Conservation (phyloP, 2,797 vertebrate genomes). For the Apogon talboti region DNA sequence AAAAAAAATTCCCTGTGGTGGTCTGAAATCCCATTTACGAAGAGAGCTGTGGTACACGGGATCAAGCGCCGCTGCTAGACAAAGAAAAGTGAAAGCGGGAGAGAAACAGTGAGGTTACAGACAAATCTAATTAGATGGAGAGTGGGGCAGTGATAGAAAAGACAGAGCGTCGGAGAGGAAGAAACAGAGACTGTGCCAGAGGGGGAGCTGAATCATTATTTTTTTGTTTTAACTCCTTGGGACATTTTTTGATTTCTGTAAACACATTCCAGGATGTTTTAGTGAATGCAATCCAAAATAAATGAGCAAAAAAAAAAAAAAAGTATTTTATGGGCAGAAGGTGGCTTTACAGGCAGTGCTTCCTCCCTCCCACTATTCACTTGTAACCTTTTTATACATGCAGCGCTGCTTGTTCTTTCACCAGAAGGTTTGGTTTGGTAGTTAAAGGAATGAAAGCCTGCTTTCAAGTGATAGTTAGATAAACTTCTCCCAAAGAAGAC, state of each 20-base stretch:
- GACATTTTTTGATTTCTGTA: constrained; percentile 40
- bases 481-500: constrained; percentile 30
- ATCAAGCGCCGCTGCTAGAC: constrained; percentile 66
- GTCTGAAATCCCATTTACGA: constrained; percentile 68
- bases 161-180: constrained; percentile 29
- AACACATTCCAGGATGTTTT: constrained; percentile 47
- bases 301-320: constrained; percentile 7
- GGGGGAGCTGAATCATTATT: constrained; percentile 54
- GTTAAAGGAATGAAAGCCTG: constrained; percentile 50
- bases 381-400: constrained; percentile 22
- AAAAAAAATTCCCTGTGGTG: constrained; percentile 51
- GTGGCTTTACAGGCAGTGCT: constrained; percentile 37
- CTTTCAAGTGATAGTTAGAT: constrained; percentile 58
- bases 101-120: constrained; percentile 71
- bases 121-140: constrained; percentile 73
- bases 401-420: constrained; percentile 33
- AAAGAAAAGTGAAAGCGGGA: constrained; percentile 62
- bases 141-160: constrained; percentile 51
- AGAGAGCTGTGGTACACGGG: constrained; percentile 55
- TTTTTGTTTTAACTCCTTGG: constrained; percentile 50
- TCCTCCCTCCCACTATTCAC: constrained; percentile 13
- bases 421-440: constrained; percentile 48
- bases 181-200: constrained; percentile 25
- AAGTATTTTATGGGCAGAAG: constrained; percentile 42
- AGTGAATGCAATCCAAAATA: constrained; percentile 36